phyloP scores from a whole-genome alignment of 2,888 invertebrate species.

The Pegoplata infirma region DNA sequence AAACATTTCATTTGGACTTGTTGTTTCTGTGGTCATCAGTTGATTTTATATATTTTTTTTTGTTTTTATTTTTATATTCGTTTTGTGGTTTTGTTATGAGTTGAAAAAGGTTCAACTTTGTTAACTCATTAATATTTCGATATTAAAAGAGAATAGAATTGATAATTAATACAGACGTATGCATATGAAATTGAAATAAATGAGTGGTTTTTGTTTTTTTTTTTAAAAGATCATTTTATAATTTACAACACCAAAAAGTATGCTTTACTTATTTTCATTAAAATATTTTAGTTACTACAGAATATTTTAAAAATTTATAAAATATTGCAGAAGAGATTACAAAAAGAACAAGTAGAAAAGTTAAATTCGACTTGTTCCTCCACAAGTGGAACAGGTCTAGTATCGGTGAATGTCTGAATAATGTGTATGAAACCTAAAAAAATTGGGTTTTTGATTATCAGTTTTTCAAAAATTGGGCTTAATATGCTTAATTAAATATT shows the following conservation, averaged over 20 bases:
- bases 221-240: neutral
- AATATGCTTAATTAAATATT: too few relatives aligned
- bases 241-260: conserved; percentile 46
- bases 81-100: conserved; percentile 12
- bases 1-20: neutral
- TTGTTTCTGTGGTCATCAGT: neutral
- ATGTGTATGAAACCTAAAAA: too few relatives aligned
- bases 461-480: too few relatives aligned
- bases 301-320: too few relatives aligned
- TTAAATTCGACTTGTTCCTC: too few relatives aligned
- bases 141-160: neutral
- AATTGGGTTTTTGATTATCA: too few relatives aligned
- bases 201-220: neutral
- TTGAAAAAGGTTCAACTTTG: conserved; percentile 17
- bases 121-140: neutral
- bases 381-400: too few relatives aligned
- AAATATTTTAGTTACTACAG: too few relatives aligned
- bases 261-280: neutral
- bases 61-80: conserved; percentile 42
- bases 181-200: neutral
- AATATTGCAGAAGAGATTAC: too few relatives aligned
- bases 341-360: too few relatives aligned
- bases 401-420: too few relatives aligned
- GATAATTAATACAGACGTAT: neutral
- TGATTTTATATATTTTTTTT: neutral